These are phyloP conservation scores for Linhomoeus sp. DNA, from an alignment of 2,888 invertebrate species.

Conservation along the genomic window DNA sequence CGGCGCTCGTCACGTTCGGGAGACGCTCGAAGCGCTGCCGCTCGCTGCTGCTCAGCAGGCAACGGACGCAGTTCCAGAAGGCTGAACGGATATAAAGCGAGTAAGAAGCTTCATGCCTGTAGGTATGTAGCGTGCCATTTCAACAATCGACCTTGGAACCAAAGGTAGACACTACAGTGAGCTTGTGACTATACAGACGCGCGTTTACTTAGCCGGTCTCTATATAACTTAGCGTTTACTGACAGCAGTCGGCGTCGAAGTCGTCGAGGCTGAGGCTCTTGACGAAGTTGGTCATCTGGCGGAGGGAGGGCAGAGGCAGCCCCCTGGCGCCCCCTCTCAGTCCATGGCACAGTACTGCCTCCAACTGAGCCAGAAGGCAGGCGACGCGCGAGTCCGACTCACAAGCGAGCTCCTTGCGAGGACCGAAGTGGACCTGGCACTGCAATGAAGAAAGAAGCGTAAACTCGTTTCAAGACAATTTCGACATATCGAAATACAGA, in stretches of 20 bases:
- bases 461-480: not conserved
- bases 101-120: no score
- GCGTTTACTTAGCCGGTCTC: no score
- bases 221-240: no score
- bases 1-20: conserved; percentile 47
- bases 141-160: no score
- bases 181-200: no score
- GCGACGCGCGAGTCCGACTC: conserved; percentile 49
- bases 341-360: conserved; percentile 56
- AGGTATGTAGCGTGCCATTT: no score
- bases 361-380: conserved; percentile 50
- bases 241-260: not conserved
- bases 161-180: no score
- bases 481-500: not conserved
- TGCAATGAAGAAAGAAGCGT: conserved; percentile 38
- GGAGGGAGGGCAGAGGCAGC: conserved; percentile 31
- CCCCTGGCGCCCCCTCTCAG: conserved; percentile 35
- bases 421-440: conserved; percentile 66
- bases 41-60: conserved; percentile 64
- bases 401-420: conserved; percentile 67
- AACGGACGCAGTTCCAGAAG: conserved; percentile 33
- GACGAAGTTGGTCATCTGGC: conserved; percentile 52
- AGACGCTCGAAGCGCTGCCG: conserved; percentile 58
- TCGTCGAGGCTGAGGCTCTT: conserved; percentile 32
- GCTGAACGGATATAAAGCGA: conserved; percentile 17